Conservation (phyloP, 2,113 vertebrate genomes). For the Halichoeres trimaculatus region DNA sequence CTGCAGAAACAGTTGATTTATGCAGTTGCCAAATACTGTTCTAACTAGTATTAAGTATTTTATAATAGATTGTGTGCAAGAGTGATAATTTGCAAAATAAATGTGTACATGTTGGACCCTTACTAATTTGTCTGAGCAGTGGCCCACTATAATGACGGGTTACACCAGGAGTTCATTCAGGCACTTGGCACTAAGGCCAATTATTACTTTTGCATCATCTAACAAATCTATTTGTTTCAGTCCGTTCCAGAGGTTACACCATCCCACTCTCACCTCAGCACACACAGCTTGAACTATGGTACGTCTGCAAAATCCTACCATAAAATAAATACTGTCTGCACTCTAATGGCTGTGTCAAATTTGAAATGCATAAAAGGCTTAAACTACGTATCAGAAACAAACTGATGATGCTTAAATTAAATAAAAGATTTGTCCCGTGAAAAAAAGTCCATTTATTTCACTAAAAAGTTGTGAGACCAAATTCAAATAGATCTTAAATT, state of each 20-base stretch:
- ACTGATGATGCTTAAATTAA: too few species aligned
- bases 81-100: background rate
- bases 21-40: background rate
- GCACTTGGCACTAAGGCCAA: background rate
- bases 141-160: constrained; percentile 29
- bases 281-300: background rate
- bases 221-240: constrained; percentile 8
- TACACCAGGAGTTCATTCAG: constrained; percentile 12
- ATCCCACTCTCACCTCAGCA: background rate
- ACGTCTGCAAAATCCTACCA: background rate
- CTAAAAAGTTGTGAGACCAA: too few species aligned
- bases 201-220: constrained; percentile 26
- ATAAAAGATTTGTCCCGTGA: too few species aligned
- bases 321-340: background rate
- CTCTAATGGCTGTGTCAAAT: too few species aligned
- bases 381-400: too few species aligned
- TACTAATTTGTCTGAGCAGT: constrained; percentile 43
- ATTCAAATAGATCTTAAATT: too few species aligned
- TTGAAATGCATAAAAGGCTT: too few species aligned
- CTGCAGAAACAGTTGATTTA: background rate
- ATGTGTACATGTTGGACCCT: constrained; percentile 16
- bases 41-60: too few species aligned
- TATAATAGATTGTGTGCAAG: constrained; percentile 15
- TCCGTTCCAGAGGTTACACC: background rate
- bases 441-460: too few species aligned